A percentile compares a stretch with the other conserved stretches of the same genome.
Conservation (phyloP, 2,888 invertebrate species). For the Lasioglossum calceatum region DNA sequence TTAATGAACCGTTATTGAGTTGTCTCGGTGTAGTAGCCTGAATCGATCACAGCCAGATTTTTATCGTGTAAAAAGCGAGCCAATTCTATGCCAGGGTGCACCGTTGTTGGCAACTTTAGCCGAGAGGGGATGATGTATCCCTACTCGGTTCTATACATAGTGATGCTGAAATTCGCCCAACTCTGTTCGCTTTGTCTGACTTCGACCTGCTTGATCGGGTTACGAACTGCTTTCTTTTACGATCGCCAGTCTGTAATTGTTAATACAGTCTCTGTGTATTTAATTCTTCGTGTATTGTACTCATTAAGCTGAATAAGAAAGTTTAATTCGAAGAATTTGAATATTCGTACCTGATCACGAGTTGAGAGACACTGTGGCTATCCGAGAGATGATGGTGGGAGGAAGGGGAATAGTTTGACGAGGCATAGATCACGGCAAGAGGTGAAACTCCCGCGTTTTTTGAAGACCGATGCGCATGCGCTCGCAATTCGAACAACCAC, state of each 20-base stretch:
- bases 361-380: background rate
- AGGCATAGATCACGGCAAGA: background rate
- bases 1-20: constrained; percentile 12
- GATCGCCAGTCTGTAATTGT: background rate
- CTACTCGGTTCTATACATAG: constrained; percentile 12
- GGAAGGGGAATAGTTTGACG: background rate
- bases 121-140: constrained; percentile 4
- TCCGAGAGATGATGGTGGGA: background rate
- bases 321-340: background rate
- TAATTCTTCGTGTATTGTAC: background rate
- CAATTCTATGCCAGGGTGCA: constrained; percentile 12
- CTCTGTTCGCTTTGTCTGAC: background rate
- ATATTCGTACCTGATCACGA: background rate
- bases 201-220: background rate
- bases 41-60: constrained; percentile 31
- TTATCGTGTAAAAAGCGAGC: constrained; percentile 21
- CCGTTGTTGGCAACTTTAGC: constrained; percentile 11
- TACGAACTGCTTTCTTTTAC: background rate
- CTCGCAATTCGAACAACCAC: background rate
- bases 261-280: background rate
- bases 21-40: background rate
- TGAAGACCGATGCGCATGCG: background rate
- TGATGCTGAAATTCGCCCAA: constrained; percentile 1
- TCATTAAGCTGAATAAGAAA: background rate
- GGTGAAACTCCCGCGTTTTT: background rate